Conservation (phyloP, 2,797 vertebrate genomes). For the Phyllotis vaccarum region DNA sequence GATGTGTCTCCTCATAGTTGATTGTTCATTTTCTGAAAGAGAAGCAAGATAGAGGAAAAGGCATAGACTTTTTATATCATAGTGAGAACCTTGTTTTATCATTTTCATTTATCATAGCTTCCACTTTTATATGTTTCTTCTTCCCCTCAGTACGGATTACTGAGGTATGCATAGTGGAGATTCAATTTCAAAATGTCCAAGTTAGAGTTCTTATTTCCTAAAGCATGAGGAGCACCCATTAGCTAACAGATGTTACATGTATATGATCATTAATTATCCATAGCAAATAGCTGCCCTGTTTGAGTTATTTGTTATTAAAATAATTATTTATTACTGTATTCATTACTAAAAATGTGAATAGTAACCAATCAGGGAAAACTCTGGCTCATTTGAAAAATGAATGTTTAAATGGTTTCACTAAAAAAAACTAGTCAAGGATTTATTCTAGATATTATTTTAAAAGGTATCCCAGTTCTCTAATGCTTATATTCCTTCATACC, state of each 20-base stretch:
- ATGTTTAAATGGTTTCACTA: slow-evolving; percentile 35
- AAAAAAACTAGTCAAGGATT: background rate
- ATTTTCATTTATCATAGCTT: slow-evolving; percentile 32
- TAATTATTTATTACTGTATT: background rate
- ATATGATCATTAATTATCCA: slow-evolving; percentile 47
- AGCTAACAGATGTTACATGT: slow-evolving; percentile 44
- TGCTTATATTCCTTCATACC: slow-evolving; percentile 17
- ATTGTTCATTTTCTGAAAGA: background rate
- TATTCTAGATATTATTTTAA: slow-evolving; percentile 60
- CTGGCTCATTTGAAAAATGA: slow-evolving; percentile 33
- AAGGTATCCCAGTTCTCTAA: background rate
- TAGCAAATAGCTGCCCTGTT: slow-evolving; percentile 9
- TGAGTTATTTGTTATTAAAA: background rate
- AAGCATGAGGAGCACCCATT: background rate
- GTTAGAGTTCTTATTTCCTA: slow-evolving; percentile 35
- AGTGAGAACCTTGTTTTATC: slow-evolving; percentile 48
- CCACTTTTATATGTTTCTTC: background rate
- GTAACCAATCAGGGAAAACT: slow-evolving; percentile 49
- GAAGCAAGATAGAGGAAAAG: background rate
- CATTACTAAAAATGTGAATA: slow-evolving; percentile 3
- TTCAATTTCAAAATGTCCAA: slow-evolving; percentile 40
- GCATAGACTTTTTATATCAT: slow-evolving; percentile 16
- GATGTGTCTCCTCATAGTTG: slow-evolving; percentile 9
- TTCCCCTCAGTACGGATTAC: slow-evolving; percentile 1
- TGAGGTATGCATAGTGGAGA: background rate